Evolutionary conservation across 2,888 invertebrate genomes (phyloP).

Genomic region (Heliconius charithonia): DNA sequence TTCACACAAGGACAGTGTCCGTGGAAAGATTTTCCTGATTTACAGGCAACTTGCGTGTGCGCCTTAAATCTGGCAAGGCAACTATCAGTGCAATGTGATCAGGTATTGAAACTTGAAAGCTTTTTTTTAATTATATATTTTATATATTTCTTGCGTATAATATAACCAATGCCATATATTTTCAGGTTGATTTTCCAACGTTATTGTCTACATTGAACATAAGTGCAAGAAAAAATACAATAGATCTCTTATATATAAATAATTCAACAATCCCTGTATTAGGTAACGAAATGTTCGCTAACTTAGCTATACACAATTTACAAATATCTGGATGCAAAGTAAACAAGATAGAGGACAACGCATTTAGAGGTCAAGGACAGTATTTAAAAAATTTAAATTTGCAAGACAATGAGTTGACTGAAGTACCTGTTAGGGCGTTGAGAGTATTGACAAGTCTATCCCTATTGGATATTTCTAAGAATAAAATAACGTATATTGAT

Average conservation of each 20-base stretch:
- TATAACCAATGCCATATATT: slow-evolving; percentile 45
- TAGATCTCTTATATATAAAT: slow-evolving; percentile 94
- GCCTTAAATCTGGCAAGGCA: slow-evolving; percentile 93
- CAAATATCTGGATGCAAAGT: slow-evolving; percentile 93
- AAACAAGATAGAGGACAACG: slow-evolving; percentile 86
- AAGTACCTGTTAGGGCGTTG: slow-evolving; percentile 90
- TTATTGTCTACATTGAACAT: slow-evolving; percentile 89
- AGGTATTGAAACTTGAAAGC: slow-evolving; percentile 71
- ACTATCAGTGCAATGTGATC: slow-evolving; percentile 94
- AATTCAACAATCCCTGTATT: slow-evolving; percentile 91
- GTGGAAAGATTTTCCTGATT: slow-evolving; percentile 89
- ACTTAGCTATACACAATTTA: slow-evolving; percentile 90
- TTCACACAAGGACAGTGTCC: slow-evolving; percentile 88
- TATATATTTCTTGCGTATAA: not conserved
- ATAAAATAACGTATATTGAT: slow-evolving; percentile 88
- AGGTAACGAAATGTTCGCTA: slow-evolving; percentile 86
- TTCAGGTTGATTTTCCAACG: slow-evolving; percentile 88
- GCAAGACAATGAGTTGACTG: slow-evolving; percentile 91
- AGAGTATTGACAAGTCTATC: slow-evolving; percentile 87
- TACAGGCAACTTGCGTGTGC: slow-evolving; percentile 94
- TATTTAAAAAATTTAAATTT: slow-evolving; percentile 92
- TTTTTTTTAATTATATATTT: not conserved
- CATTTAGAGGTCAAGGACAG: slow-evolving; percentile 92
- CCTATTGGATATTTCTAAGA: slow-evolving; percentile 92
- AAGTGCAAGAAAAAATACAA: slow-evolving; percentile 86